phyloP scores from a whole-genome alignment of 30 jellyfish, hydroid and myxozoan genomes.

The Cassiopea andromeda region DNA sequence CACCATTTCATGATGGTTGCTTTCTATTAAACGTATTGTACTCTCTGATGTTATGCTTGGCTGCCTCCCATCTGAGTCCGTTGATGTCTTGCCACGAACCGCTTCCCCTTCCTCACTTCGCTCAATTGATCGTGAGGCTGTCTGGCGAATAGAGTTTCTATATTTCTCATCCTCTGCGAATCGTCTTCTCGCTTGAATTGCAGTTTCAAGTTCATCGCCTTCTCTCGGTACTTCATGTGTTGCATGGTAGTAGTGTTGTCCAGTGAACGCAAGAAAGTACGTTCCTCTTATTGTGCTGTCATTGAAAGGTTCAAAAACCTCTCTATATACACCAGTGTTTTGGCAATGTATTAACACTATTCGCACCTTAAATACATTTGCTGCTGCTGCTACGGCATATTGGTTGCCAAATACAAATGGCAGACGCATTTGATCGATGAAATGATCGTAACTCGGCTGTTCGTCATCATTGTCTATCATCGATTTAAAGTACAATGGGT shows the following conservation, averaged over 20 bases:
- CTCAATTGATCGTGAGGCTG: constrained; percentile 64
- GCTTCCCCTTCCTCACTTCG: constrained; percentile 63
- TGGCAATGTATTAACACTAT: constrained; percentile 65
- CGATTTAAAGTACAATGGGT: constrained; percentile 64
- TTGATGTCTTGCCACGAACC: neutral
- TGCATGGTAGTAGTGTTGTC: constrained; percentile 70
- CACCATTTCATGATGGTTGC: neutral
- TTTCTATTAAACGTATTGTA: neutral
- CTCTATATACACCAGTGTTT: constrained; percentile 55
- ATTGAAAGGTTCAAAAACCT: constrained; percentile 63
- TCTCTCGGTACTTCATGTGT: constrained; percentile 28
- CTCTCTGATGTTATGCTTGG: constrained; percentile 22
- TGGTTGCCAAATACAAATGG: constrained; percentile 64
- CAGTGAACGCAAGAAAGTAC: constrained; percentile 55
- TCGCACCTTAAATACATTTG: constrained; percentile 54
- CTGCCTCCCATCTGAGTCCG: neutral
- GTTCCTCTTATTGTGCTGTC: constrained; percentile 38
- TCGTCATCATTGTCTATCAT: constrained; percentile 64
- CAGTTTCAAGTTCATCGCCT: constrained; percentile 33
- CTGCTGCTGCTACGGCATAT: constrained; percentile 84
- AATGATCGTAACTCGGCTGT: constrained; percentile 33
- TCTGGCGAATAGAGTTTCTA: constrained; percentile 56
- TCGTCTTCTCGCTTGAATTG: constrained; percentile 41
- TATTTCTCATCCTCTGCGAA: constrained; percentile 67
- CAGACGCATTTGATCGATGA: constrained; percentile 56